These are phyloP conservation scores for Aphidoletes aphidimyza DNA, from an alignment of 2,888 invertebrate genomes.

Conservation along the genomic window DNA sequence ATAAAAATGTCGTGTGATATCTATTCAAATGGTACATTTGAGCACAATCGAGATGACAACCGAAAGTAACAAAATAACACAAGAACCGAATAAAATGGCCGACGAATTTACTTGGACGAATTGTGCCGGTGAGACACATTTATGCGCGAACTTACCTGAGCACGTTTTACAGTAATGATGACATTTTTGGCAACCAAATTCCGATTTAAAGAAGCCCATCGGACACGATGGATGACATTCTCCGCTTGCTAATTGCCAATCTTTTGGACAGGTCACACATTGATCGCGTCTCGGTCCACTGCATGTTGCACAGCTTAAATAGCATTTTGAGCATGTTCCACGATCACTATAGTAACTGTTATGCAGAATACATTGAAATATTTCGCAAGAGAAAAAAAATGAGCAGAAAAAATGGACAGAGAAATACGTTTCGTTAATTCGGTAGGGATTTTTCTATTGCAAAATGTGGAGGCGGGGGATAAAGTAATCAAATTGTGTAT, in stretches of 20 bases:
- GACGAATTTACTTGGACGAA: slow-evolving; percentile 20
- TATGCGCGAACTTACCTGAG: slow-evolving; percentile 70
- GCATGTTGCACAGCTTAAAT: slow-evolving; percentile 85
- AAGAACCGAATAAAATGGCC: not conserved
- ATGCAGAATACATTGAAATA: slow-evolving; percentile 9
- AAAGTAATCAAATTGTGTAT: slow-evolving; percentile 44
- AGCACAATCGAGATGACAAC: not conserved
- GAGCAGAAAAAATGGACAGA: not conserved
- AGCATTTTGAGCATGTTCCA: slow-evolving; percentile 84
- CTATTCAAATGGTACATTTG: not conserved
- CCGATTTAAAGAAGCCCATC: slow-evolving; percentile 84
- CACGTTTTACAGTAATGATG: slow-evolving; percentile 90
- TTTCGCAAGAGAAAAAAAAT: not conserved
- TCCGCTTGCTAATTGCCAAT: slow-evolving; percentile 84
- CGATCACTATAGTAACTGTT: slow-evolving; percentile 86
- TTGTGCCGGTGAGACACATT: slow-evolving; percentile 23
- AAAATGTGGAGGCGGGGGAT: slow-evolving; percentile 15
- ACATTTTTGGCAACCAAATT: slow-evolving; percentile 86
- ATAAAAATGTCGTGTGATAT: slow-evolving; percentile 38
- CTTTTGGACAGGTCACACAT: slow-evolving; percentile 83
- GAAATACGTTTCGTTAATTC: slow-evolving; percentile 27
- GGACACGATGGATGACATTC: slow-evolving; percentile 89
- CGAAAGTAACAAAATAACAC: not conserved
- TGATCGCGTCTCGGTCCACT: slow-evolving; percentile 86
- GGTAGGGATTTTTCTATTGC: slow-evolving; percentile 7